Base-by-base conservation (phyloP, 2,888 invertebrate species). In the Dryadula phaetusa region DNA sequence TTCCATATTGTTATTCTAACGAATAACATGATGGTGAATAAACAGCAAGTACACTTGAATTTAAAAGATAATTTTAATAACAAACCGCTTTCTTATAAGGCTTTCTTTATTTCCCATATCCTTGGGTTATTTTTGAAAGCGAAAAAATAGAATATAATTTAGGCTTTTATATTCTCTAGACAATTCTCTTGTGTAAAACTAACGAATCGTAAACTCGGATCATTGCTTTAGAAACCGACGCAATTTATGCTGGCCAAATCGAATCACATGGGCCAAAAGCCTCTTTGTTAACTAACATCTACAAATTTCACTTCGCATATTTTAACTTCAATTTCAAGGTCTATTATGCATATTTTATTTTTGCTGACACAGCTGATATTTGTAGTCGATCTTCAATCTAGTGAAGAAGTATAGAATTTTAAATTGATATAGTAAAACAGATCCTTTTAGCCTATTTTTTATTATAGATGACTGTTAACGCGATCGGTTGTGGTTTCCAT, bases 121-220 rank as follows among this genome's bases (percentile, higher is more conserved):
- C 16, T 53, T 53, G 12, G 5, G 34, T 8, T 14, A 25, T 52
- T 60, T 44, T 60, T 28, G 6, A 28, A 42, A 44, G 18, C 12
- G 28, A 60, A 60, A 32, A 58, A 44, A 49, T 28, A 22, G 16
- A 40, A 56, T 16, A 56, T 44, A 32, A 60, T 60, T 6, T 42
- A 25, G 20, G 47, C 14, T 34, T 34, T 32, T n/a, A 44, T 40
- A 16, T 34, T 60, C 66, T 46, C 28, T 34, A 40, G 62, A 62
- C 47, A 42, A 62, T 53, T 22, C 66, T 52, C 52, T 69, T 66
- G 69, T 62, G 65, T 44, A 14, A 32, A 44, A 20, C 62, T 69
- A 69, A 69, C 69, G 69, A 69, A 66, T 66, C 63, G 63, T 47
- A 53, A 60, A 60, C 49, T 40, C 34, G 47, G 58, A 60, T 64